Conservation (phyloP, 2,888 invertebrate genomes). For the Eutolmus rufibarbis region DNA sequence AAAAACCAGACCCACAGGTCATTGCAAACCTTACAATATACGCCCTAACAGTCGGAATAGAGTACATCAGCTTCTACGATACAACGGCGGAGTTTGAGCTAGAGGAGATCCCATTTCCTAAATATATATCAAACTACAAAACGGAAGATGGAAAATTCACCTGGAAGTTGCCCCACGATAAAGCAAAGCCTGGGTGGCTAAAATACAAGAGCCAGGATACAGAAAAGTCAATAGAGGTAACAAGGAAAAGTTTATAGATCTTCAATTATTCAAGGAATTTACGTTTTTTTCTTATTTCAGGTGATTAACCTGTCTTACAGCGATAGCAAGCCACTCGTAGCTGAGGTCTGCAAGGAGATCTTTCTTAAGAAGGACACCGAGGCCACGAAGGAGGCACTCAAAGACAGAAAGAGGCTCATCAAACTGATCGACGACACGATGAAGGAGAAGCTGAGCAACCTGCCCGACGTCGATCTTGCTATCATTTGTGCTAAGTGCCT, state of each 20-base stretch:
- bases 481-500: constrained; percentile 73
- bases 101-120: constrained; percentile 49
- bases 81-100: constrained; percentile 69
- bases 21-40: constrained; percentile 77
- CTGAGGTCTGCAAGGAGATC: constrained; percentile 57
- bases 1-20: constrained; percentile 64
- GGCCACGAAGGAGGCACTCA: constrained; percentile 53
- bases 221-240: constrained; percentile 50
- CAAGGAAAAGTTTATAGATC: neutral
- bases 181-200: constrained; percentile 48
- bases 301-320: constrained; percentile 48
- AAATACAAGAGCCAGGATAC: constrained; percentile 50
- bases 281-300: constrained; percentile 45
- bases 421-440: constrained; percentile 68
- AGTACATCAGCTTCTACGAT: constrained; percentile 85
- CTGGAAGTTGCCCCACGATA: constrained; percentile 48
- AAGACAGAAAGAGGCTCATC: constrained; percentile 65
- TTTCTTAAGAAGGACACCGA: constrained; percentile 50
- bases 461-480: constrained; percentile 82
- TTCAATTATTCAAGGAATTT: neutral
- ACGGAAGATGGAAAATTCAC: constrained; percentile 51
- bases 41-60: constrained; percentile 77
- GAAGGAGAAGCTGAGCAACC: constrained; percentile 64
- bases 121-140: constrained; percentile 49
- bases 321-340: constrained; percentile 56